Percentiles rank a stretch among this genome's conserved stretches.
Conservation (phyloP, 2,113 vertebrate species). For the Columbina picui region DNA sequence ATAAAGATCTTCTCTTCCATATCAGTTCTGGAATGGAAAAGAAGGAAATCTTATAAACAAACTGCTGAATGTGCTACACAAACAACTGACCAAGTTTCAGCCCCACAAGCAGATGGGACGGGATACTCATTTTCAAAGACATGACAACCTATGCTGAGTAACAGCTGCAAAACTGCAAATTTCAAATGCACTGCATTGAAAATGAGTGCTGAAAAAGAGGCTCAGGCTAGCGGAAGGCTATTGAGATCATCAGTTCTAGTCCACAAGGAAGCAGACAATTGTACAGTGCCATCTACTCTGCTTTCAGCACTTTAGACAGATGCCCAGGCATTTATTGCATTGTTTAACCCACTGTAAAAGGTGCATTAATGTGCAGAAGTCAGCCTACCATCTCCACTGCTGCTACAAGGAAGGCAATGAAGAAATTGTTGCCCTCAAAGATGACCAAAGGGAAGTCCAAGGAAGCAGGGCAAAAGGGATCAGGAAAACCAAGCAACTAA, state of each 20-base stretch:
- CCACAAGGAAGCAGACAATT: neutral
- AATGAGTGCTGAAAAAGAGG: neutral
- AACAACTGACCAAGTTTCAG: neutral
- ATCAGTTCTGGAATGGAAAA: neutral
- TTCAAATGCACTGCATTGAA: neutral
- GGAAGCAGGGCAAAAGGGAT: neutral
- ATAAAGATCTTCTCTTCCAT: neutral
- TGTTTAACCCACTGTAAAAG: neutral
- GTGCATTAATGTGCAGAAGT: rapidly evolving
- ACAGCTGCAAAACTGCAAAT: neutral
- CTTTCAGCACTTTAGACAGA: neutral
- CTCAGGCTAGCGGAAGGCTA: neutral
- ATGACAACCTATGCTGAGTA: neutral
- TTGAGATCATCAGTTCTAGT: neutral
- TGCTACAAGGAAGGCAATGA: neutral
- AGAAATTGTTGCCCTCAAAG: neutral
- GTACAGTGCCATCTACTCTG: neutral
- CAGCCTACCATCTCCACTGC: neutral
- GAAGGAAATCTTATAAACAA: neutral
- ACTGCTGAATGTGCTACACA: neutral
- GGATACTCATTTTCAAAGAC: neutral
- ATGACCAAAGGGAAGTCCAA: neutral
- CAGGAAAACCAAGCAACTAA: neutral
- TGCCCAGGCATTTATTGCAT: neutral
- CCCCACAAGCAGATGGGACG: neutral